Base-by-base conservation (phyloP, 1,140 invertebrate species). In the Hypsibius dujardini region DNA sequence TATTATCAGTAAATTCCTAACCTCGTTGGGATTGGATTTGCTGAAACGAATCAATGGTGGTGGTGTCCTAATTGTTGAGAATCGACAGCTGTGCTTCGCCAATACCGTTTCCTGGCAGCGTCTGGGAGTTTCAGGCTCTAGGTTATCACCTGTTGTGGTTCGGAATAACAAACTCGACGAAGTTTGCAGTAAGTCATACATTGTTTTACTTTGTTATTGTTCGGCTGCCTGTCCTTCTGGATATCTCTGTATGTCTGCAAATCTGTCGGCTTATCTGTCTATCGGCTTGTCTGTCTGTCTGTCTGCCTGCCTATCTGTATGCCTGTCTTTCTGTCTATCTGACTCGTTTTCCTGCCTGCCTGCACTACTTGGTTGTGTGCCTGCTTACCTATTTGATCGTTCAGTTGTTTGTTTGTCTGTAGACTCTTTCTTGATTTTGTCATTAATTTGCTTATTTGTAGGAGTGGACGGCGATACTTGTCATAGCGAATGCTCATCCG, bases 11-110 rank as follows among this genome's bases (percentile, higher is more conserved):
- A 67, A 70, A 0, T 89, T 89, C 0, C 78, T 96, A 3, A 84
- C 85, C 73, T 92, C 90, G 1, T 79, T 97, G 2, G 88, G 88
- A 67, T 79, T 96, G 60, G 86, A 86, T 71, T 94, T 90, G 0
- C 79, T 98, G 46, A 89, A 88, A 76, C 85, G 85, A 75, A 90
- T 98, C 2, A 86, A 87, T 71, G 89, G 91, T 14, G 94, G 94
- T 1, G 85, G 86, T 1, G 87, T 97, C 42, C 85, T 87, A 3
- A 93, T 98, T 72, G 80, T 92, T 73, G 88, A 93, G 78, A 97
- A 97, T 76, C 84, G 84, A 72, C 83, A 92, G 69, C 82, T 98
- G 0, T 98, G 95, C 79, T 96, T 89, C 78, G 89, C 88, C 0
- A 83, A 88, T 47, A 86, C 86, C 46, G 89, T 97, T 59, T 87